A percentile compares a stretch with the other conserved stretches of the same genome.
These are phyloP conservation scores for Helicoverpa assulta DNA, from an alignment of 2,888 invertebrate species.

Conservation along the genomic window DNA sequence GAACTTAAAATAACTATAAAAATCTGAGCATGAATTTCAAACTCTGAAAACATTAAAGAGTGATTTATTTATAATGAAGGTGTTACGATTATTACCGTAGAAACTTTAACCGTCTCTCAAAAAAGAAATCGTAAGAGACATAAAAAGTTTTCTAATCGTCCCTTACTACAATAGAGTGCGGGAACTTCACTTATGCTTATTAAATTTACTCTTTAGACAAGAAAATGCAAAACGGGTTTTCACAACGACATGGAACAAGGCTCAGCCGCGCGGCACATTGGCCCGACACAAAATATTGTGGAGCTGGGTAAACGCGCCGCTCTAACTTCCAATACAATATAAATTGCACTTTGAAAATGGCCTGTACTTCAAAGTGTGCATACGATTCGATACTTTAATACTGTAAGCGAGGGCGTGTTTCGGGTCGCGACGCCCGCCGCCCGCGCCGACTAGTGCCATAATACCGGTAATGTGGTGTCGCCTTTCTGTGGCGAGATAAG, in stretches of 20 bases:
- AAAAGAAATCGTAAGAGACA: constrained; percentile 55
- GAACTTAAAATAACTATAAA: constrained; percentile 10
- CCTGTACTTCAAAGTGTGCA: constrained; percentile 80
- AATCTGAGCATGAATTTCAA: constrained; percentile 29
- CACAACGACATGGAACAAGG: constrained; percentile 73
- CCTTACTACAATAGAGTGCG: constrained; percentile 69
- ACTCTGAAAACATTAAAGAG: constrained; percentile 30
- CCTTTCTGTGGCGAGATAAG: constrained; percentile 90
- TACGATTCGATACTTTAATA: constrained; percentile 81
- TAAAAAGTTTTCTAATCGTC: constrained; percentile 74
- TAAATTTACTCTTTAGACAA: constrained; percentile 79
- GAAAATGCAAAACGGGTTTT: constrained; percentile 78
- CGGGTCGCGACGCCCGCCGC: constrained; percentile 50
- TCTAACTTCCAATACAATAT: constrained; percentile 89
- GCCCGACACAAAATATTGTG: constrained; percentile 86
- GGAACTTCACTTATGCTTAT: constrained; percentile 80
- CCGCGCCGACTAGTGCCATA: constrained; percentile 77
- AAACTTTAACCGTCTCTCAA: constrained; percentile 57
- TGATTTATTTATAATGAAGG: constrained; percentile 64
- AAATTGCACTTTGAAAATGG: constrained; percentile 90
- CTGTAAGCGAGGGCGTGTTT: constrained; percentile 76
- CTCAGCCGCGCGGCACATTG: constrained; percentile 81
- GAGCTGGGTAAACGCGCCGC: constrained; percentile 80
- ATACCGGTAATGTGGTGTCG: constrained; percentile 90
- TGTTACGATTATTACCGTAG: constrained; percentile 59